phyloP scores from a whole-genome alignment of 2,797 vertebrate species.

The Sebastes minor region DNA sequence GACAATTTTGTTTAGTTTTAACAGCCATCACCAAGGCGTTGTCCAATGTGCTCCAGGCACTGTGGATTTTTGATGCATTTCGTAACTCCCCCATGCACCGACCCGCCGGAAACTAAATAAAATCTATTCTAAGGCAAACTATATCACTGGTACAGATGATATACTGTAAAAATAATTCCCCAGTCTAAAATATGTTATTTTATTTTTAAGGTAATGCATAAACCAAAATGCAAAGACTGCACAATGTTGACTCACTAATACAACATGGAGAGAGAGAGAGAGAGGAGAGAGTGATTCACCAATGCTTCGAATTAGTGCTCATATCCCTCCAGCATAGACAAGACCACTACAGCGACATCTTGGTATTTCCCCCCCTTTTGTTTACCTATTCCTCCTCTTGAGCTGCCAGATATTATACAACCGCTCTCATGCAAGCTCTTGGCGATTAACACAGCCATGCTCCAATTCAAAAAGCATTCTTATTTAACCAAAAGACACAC shows the following conservation, averaged over 20 bases:
- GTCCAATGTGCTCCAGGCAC: too few relatives aligned
- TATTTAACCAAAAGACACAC: constrained; percentile 2
- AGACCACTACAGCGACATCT: background rate
- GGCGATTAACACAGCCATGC: constrained; percentile 35
- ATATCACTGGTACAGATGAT: too few relatives aligned
- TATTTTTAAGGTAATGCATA: background rate
- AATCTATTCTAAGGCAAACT: too few relatives aligned
- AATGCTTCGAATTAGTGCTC: constrained; percentile 8
- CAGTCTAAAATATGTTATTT: too few relatives aligned
- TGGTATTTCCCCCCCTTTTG: constrained; percentile 4
- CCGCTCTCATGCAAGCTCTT: constrained; percentile 33
- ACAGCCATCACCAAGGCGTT: too few relatives aligned
- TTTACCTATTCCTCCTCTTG: constrained; percentile 50
- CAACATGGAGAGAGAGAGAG: background rate
- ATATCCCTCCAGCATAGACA: constrained; percentile 14
- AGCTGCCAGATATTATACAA: constrained; percentile 58
- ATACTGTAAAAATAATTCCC: too few relatives aligned
- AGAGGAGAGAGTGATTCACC: constrained; percentile 17
- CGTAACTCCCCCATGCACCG: too few relatives aligned
- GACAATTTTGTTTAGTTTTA: too few relatives aligned
- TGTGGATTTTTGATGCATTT: too few relatives aligned
- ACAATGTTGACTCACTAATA: background rate
- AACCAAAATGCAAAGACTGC: background rate
- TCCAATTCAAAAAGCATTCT: constrained; percentile 17
- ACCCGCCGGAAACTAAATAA: too few relatives aligned